A percentile compares a stretch with the other conserved stretches of the same genome.
Conservation (phyloP, 1,140 invertebrate species). For the Micrasema longulum region DNA sequence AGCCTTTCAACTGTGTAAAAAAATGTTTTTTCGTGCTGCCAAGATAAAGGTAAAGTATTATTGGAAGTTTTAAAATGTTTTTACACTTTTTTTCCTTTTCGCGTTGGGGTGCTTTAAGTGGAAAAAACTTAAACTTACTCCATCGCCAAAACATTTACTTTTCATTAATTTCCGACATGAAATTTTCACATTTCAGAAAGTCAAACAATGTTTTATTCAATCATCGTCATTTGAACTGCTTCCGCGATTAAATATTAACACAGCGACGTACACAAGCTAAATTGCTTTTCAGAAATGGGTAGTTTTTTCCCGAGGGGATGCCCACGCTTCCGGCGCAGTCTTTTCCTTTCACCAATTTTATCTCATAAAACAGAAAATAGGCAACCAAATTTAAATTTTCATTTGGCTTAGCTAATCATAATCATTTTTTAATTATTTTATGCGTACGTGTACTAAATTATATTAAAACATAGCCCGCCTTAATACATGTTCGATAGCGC, state of each 20-base stretch:
- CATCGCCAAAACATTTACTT: no score
- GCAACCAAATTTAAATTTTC: constrained; percentile 27
- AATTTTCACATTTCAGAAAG: constrained; percentile 7
- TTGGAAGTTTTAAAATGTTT: no score
- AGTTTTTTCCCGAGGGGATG: constrained; percentile 7
- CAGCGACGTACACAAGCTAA: constrained; percentile 21
- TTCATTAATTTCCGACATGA: neutral
- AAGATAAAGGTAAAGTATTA: no score
- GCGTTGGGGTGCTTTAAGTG: no score
- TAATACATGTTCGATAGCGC: no score
- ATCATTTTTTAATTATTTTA: no score
- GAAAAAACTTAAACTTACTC: no score
- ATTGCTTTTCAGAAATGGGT: constrained; percentile 31
- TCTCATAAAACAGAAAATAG: constrained; percentile 22
- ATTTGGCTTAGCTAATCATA: constrained; percentile 12
- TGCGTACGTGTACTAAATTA: no score
- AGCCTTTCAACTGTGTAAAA: no score
- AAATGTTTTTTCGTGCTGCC: no score
- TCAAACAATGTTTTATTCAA: constrained; percentile 28
- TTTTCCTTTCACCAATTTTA: constrained; percentile 26
- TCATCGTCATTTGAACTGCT: constrained; percentile 31
- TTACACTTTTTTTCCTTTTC: no score
- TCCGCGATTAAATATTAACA: constrained; percentile 37
- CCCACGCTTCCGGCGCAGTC: constrained; percentile 15
- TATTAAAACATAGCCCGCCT: no score